These are phyloP conservation scores for Asteroscopus sphinx DNA, from an alignment of 2,888 invertebrate genomes.

Conservation along the genomic window DNA sequence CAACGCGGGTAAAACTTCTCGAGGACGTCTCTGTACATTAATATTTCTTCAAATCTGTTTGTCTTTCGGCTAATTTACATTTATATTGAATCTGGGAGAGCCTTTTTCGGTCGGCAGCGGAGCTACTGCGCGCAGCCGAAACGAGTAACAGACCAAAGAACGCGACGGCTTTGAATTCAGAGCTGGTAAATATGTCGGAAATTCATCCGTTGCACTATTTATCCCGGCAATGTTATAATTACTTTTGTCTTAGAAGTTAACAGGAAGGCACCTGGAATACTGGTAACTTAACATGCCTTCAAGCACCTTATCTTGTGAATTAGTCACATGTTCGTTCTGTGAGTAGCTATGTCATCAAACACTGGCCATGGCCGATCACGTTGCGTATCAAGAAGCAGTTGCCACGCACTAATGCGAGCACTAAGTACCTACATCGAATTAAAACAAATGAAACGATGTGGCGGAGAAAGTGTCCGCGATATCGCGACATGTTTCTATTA, in stretches of 20 bases:
- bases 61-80: conserved; percentile 66
- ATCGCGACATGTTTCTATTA: too few species aligned
- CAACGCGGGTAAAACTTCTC: conserved; percentile 22
- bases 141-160: neutral
- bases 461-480: too few species aligned
- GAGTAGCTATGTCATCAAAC: neutral
- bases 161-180: neutral
- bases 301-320: neutral
- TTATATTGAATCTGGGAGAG: conserved; percentile 61
- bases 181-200: too few species aligned
- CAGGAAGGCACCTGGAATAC: neutral
- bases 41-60: conserved; percentile 66
- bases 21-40: conserved; percentile 57
- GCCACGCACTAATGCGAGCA: neutral
- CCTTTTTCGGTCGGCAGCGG: conserved; percentile 35
- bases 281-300: neutral
- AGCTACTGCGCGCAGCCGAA: neutral
- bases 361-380: neutral
- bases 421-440: conserved; percentile 4
- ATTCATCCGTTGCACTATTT: too few species aligned
- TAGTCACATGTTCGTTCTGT: neutral
- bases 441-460: conserved; percentile 6
- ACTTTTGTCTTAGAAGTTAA: neutral
- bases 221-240: neutral
- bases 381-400: neutral